Conservation (phyloP, 2,113 vertebrate genomes). For the Protomyctophum bolini region DNA sequence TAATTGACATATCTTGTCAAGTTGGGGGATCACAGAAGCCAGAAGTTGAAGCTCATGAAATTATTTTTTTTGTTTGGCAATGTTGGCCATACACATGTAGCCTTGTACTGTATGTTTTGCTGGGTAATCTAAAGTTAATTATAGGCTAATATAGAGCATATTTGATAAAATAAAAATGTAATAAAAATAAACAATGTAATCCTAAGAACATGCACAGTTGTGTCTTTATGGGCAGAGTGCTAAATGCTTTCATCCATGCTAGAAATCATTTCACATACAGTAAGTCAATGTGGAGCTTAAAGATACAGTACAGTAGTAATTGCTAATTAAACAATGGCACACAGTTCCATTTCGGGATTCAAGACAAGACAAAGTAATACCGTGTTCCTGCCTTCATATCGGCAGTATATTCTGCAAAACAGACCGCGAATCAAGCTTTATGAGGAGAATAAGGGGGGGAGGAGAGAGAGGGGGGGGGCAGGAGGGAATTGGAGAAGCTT, state of each 20-base stretch:
- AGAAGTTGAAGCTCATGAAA: neutral
- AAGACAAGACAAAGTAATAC: too few species aligned
- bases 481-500: conserved; percentile 28
- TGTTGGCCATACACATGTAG: neutral
- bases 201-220: too few species aligned
- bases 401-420: neutral
- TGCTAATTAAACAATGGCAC: too few species aligned
- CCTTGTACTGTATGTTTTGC: neutral
- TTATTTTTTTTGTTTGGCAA: neutral
- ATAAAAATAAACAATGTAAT: neutral
- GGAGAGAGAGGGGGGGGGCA: conserved; percentile 1
- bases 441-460: neutral
- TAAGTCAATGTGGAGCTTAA: too few species aligned
- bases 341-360: too few species aligned
- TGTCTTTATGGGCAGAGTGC: too few species aligned
- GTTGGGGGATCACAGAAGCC: neutral
- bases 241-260: too few species aligned
- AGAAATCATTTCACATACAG: too few species aligned
- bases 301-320: too few species aligned
- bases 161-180: neutral
- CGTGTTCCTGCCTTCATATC: too few species aligned
- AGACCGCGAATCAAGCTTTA: neutral
- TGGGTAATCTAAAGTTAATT: neutral
- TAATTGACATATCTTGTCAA: neutral
- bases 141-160: neutral